phyloP scores from a whole-genome alignment of 53 echinoderm and acorn worm genomes.

The Astropecten irregularis region DNA sequence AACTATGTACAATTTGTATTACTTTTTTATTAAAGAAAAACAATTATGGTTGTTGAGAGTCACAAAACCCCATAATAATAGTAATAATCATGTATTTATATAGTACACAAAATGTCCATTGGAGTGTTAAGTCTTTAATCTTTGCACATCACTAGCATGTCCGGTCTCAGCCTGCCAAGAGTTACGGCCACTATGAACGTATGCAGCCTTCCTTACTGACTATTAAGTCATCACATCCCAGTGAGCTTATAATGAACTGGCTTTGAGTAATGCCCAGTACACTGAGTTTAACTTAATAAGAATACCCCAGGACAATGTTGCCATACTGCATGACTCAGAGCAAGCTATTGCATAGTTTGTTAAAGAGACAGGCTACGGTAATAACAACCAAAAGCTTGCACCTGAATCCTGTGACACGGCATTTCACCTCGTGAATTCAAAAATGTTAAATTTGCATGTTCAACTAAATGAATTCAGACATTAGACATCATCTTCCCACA shows the following conservation, averaged over 20 bases:
- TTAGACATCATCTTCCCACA: too few relatives aligned
- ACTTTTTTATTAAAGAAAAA: not conserved
- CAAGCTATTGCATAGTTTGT: too few relatives aligned
- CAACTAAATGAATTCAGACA: too few relatives aligned
- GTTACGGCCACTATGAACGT: too few relatives aligned
- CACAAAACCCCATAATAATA: not conserved
- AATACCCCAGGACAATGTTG: too few relatives aligned
- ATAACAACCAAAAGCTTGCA: too few relatives aligned
- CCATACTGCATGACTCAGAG: too few relatives aligned
- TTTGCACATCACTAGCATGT: not conserved
- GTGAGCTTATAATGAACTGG: not conserved
- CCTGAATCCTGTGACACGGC: too few relatives aligned
- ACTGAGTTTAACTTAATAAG: not conserved
- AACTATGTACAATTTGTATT: constrained; percentile 27
- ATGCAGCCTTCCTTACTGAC: not conserved
- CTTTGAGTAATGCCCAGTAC: not conserved
- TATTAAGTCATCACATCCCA: not conserved
- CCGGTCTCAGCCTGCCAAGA: too few relatives aligned
- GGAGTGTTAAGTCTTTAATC: not conserved
- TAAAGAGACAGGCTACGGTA: too few relatives aligned
- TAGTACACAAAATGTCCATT: constrained; percentile 9
- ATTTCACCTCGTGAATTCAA: too few relatives aligned
- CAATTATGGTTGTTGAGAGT: not conserved
- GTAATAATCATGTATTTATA: not conserved
- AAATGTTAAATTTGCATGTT: too few relatives aligned